Evolutionary conservation across 2,797 vertebrate species (phyloP).

Genomic region (Xiphorhynchus erythropygius): DNA sequence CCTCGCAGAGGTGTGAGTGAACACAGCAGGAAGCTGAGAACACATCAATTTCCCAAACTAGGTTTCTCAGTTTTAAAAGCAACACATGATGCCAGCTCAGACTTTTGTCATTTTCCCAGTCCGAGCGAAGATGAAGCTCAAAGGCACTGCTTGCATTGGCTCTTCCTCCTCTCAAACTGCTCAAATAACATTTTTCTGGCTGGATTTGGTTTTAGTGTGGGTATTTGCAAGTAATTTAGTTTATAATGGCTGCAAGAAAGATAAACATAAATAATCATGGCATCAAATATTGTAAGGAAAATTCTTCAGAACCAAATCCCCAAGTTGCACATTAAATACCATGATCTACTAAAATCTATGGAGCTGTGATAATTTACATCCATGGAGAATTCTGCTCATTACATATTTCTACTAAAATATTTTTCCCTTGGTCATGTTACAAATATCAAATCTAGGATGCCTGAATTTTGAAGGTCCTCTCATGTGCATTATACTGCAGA

Average conservation of each 20-base stretch:
- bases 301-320: not conserved
- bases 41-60: conserved; percentile 11
- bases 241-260: not conserved
- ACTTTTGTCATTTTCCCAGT: not conserved
- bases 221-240: not conserved
- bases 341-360: not conserved
- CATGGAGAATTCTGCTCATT: not conserved
- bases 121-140: not conserved
- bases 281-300: not conserved
- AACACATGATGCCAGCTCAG: not conserved
- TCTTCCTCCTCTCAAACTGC: not conserved
- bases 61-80: conserved; percentile 2
- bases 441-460: not conserved
- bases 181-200: not conserved
- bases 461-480: conserved; percentile 14
- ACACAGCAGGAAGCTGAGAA: conserved; percentile 11
- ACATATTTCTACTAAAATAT: not conserved
- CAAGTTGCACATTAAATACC: not conserved
- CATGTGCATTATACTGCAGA: not conserved
- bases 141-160: not conserved
- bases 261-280: not conserved
- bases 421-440: not conserved
- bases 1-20: conserved; percentile 3
- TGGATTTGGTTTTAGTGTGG: not conserved
- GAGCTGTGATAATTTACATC: not conserved